phyloP scores from a whole-genome alignment of 2,888 invertebrate genomes.

The Frankliniella fusca region DNA sequence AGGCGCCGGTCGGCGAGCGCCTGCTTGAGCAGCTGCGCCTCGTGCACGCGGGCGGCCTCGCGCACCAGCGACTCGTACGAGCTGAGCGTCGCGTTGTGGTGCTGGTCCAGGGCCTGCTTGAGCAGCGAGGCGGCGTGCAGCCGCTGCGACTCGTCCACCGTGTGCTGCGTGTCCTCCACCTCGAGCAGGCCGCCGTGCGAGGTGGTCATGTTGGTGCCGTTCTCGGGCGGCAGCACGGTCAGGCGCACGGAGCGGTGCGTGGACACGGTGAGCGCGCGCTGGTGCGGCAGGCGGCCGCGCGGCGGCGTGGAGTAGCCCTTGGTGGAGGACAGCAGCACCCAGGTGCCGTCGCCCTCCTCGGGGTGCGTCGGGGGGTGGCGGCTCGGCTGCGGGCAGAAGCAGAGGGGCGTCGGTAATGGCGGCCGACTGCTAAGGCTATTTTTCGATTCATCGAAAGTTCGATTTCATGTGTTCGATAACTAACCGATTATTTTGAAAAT shows the following conservation, averaged over 20 bases:
- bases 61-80: conserved; percentile 33
- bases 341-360: conserved; percentile 66
- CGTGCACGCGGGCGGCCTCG: conserved; percentile 29
- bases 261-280: conserved; percentile 41
- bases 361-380: conserved; percentile 58
- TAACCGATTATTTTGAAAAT: no score
- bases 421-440: no score
- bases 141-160: conserved; percentile 42
- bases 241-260: conserved; percentile 58
- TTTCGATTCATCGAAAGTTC: no score
- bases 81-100: conserved; percentile 20
- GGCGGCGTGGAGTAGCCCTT: conserved; percentile 62
- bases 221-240: conserved; percentile 67
- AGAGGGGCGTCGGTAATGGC: no score
- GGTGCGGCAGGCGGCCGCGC: conserved; percentile 43
- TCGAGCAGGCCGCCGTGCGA: conserved; percentile 72
- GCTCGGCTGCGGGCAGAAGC: conserved; percentile 37
- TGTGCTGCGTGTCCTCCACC: conserved; percentile 44
- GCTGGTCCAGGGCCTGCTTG: conserved; percentile 32
- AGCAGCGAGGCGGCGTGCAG: conserved; percentile 41
- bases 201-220: conserved; percentile 53
- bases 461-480: no score
- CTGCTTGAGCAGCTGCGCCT: conserved; percentile 11
- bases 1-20: not conserved
- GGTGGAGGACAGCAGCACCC: conserved; percentile 72